phyloP scores from a whole-genome alignment of 2,888 invertebrate genomes.

The Eilema griseolum region DNA sequence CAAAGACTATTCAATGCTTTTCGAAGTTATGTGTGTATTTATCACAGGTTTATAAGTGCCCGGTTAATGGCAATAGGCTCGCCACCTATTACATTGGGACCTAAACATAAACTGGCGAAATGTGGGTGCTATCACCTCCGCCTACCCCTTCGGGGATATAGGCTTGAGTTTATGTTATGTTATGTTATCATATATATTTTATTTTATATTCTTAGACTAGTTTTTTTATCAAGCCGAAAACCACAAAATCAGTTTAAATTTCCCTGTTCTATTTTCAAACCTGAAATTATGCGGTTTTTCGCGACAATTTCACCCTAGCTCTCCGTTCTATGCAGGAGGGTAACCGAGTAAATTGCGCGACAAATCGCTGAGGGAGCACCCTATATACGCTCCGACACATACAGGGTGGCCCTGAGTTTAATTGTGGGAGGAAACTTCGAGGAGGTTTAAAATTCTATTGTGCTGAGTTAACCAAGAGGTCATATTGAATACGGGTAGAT shows the following conservation, averaged over 20 bases:
- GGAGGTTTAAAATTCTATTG: neutral
- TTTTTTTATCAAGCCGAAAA: neutral
- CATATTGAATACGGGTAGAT: neutral
- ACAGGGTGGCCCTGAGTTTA: neutral
- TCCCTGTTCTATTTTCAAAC: neutral
- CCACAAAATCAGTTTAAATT: neutral
- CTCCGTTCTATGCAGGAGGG: conserved; percentile 17
- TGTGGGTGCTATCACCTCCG: too few relatives aligned
- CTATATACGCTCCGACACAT: conserved; percentile 27
- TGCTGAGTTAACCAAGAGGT: neutral
- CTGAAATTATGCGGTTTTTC: neutral
- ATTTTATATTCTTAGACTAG: too few relatives aligned
- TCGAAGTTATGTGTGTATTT: too few relatives aligned
- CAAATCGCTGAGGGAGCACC: conserved; percentile 28
- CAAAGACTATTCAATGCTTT: too few relatives aligned
- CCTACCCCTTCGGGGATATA: too few relatives aligned
- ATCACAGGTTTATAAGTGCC: too few relatives aligned
- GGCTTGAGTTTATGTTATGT: too few relatives aligned
- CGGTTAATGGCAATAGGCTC: too few relatives aligned
- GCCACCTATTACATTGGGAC: too few relatives aligned
- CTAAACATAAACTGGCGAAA: too few relatives aligned
- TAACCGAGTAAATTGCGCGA: conserved; percentile 42
- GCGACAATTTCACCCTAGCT: neutral
- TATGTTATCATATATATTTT: too few relatives aligned
- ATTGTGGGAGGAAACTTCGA: conserved; percentile 16